phyloP scores from a whole-genome alignment of 2,113 vertebrate genomes.

The Cercocebus atys region DNA sequence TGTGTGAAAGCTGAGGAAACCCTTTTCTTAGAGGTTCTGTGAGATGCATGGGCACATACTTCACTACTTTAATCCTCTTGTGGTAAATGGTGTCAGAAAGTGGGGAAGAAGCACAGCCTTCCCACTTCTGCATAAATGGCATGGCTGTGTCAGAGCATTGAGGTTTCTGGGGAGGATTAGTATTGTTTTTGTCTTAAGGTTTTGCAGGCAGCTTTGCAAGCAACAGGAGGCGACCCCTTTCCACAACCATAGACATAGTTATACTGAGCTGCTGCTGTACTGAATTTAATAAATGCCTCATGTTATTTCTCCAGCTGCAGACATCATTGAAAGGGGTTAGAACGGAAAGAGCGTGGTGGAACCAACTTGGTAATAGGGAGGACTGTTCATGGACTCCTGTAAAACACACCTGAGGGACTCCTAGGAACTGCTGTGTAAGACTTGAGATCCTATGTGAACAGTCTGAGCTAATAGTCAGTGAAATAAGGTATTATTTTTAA shows the following conservation, averaged over 20 bases:
- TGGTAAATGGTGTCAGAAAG: not conserved
- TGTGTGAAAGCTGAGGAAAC: not conserved
- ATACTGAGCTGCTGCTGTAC: not conserved
- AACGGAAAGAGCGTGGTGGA: not conserved
- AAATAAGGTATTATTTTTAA: not conserved
- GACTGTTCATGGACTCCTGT: not conserved
- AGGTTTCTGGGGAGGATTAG: not conserved
- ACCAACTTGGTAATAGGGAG: not conserved
- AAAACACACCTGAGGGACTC: not conserved
- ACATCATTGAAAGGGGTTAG: not conserved
- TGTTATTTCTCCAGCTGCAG: not conserved
- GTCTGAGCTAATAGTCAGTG: not conserved
- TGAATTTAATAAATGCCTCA: not conserved
- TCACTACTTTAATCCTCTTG: not conserved
- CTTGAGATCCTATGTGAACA: not conserved
- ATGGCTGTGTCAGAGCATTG: not conserved
- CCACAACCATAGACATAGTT: not conserved
- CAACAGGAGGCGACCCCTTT: not conserved
- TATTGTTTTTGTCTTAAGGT: not conserved
- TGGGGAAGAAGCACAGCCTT: not conserved
- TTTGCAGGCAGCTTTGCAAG: constrained; percentile 20
- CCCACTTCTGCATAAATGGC: not conserved
- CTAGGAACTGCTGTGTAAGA: not conserved
- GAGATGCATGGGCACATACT: not conserved
- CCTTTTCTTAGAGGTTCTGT: not conserved